These are phyloP conservation scores for Saccostrea echinata DNA, from an alignment of 1,140 invertebrate genomes.

Conservation along the genomic window DNA sequence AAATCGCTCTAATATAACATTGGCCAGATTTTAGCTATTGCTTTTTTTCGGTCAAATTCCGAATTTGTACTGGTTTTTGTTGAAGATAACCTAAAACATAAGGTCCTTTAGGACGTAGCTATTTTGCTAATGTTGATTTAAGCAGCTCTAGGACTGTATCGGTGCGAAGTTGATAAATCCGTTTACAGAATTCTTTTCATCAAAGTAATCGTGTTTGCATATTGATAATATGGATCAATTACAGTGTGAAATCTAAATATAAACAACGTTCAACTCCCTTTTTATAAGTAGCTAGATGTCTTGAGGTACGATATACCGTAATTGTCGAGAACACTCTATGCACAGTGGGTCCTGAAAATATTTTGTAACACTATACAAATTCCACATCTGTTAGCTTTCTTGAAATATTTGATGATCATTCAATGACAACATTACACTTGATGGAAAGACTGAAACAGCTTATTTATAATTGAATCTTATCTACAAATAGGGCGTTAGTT, in stretches of 20 bases:
- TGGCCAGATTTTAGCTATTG: not conserved
- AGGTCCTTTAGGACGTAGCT: not conserved
- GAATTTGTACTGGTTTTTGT: slow-evolving; percentile 13
- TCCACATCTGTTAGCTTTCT: not conserved
- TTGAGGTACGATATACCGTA: not conserved
- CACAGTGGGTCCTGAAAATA: slow-evolving; percentile 3
- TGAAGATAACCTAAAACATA: slow-evolving; percentile 7
- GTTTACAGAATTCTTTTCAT: slow-evolving; percentile 24
- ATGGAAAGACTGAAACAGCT: not conserved
- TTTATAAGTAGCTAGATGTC: not conserved
- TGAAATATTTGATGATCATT: not conserved
- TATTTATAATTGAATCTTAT: slow-evolving; percentile 29
- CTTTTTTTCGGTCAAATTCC: slow-evolving; percentile 19
- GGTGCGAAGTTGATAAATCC: slow-evolving; percentile 23
- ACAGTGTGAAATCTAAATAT: slow-evolving; percentile 35
- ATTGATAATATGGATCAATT: slow-evolving; percentile 33
- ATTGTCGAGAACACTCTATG: not conserved
- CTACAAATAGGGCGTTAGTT: slow-evolving; percentile 1
- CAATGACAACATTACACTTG: not conserved
- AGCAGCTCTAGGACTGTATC: slow-evolving; percentile 14
- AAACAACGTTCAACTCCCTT: slow-evolving; percentile 16
- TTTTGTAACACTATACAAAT: not conserved
- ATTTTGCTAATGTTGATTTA: slow-evolving; percentile 26
- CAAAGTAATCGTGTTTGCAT: slow-evolving; percentile 34
- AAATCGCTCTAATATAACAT: not conserved